Base-by-base conservation (phyloP, 1,140 invertebrate species). In the Drosophila eugracilis region DNA sequence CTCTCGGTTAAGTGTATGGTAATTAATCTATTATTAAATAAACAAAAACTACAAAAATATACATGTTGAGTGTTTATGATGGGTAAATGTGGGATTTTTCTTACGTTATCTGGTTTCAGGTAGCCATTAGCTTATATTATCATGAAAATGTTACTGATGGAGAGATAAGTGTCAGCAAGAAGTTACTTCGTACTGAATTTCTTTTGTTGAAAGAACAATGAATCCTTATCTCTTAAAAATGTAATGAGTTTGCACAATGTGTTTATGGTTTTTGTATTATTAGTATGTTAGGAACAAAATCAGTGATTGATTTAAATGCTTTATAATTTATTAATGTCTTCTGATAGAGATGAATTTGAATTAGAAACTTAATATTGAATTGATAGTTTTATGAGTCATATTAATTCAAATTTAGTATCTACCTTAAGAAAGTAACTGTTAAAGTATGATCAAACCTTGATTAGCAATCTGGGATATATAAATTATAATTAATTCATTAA, bases 21-120 rank as follows among this genome's bases (percentile, higher is more conserved):
- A 86, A 86, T 88, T 86, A 86, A 86, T 86, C 81, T 86, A 86
- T 81, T 86, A 86, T 81, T 81, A 86, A 88, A 70, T 88, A 88
- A 88, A 86, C 76, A 86, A 88, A 85, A 84, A 78, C 42, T 62
- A 74, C 49, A 71, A 76, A 79, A 75, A 60, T 63, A 66, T 28
- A 67, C 48, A 76, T 28, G 24, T 1, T 30, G 9, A 14, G 1
- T 26, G 49, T 36, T 58, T 14, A 14, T 52, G n/a, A n/a, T n/a
- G n/a, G n/a, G n/a, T n/a, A n/a, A n/a, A n/a, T n/a, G n/a, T 15
- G 21, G 47, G 45, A 9, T 22, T 24, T 14, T 24, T 1, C 12
- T 14, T 44, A n/a, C n/a, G n/a, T n/a, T n/a, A n/a, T n/a, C n/a
- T 22, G 17, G 5, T 22, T 22, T 42, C 12, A 5, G 41, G 3